Base-by-base conservation (phyloP, 2,113 vertebrate species). In the Atlantisia rogersi region DNA sequence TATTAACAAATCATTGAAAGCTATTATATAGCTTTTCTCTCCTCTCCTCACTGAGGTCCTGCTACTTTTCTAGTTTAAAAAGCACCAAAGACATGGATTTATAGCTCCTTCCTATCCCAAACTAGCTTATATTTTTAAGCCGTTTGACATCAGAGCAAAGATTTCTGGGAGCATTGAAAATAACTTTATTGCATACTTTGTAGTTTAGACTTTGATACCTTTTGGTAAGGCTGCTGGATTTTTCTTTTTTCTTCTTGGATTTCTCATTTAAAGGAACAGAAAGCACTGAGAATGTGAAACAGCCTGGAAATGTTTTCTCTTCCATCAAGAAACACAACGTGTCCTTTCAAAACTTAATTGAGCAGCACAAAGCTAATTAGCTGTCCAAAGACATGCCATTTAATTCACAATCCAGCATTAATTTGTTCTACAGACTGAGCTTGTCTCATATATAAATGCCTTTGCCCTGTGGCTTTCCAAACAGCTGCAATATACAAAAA, bases 341-440 rank as follows among this genome's bases (percentile, higher is more conserved):
- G 97, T 98, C 97, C 97, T 98, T 98, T 98, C 95, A 96, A 97
- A 98, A 97, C 95, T 98, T 98, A 98, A 98, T 98, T 98, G 98
- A 98, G 98, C 97, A 97, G 96, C 96, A 97, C 97, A 98, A 96
- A 98, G 97, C 98, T 98, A 98, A 98, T 98, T 98, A 98, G 98
- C 97, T 98, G 98, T 98, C 97, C 97, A 37, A 98, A 98, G 97
- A 97, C 97, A 97, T 67, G 91, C 96, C 97, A 96, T 98, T 98
- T 98, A 98, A 98, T 98, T 98, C 98, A 98, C 97, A 98, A 98
- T 97, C 96, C 94, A 94, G 92, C 97, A 98, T 98, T 98, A 98
- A 98, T 98, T 98, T 98, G 97, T 98, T 97, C 95, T 97, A 97
- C 97, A 98, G 97, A 93, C 97, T 95, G 96, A 93, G 94, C 94